Evolutionary conservation across 2,888 invertebrate genomes (phyloP), one percentile per base, ranked within the genome.

Genomic region (Spatulosminthurus flaviceps): DNA sequence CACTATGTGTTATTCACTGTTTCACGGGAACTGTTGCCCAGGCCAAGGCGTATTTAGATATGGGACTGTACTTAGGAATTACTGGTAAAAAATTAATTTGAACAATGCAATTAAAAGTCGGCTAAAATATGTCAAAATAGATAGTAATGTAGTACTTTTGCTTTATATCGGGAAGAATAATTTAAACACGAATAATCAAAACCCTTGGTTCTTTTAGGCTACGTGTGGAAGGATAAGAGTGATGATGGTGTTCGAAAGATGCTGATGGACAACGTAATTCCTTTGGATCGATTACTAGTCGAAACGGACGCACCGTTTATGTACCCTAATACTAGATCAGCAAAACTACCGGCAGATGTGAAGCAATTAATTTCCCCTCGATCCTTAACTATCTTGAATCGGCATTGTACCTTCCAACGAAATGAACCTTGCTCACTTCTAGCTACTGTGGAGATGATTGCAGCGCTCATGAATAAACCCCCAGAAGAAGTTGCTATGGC

Each of bases 271-370:
- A 92, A 94, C 77, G 89, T 92, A 76, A 90, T 96, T 86, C 95
- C 96, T 0, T 87, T 97, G 84, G 95, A 97, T 86, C 91, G 92
- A 87, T 88, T 97, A 85, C 88, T 97, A 79, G 93, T 97, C 5
- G 96, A 97, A 88, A 96, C 96, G 0, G 97, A 97, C 88, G 94
- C 96, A 0, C 97, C 97, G 0, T 97, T 96, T 87, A 96, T 97
- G 96, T 97, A 95, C 88, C 96, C 97, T 1, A 95, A 97, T 88
- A 95, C 95, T 82, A 90, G 96, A 87, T 96, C 96, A 81, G 95
- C 96, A 41, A 97, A 97, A 88, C 89, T 97, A 86, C 95, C 96
- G 67, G 89, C 92, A 86, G 93, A 94, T 87, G 94, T 97, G 24
- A 95, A 95, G 89, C 93, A 94, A 87, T 92, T 93, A 82, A 90